Conservation (phyloP, 2,113 vertebrate species). For the Pteronura brasiliensis region DNA sequence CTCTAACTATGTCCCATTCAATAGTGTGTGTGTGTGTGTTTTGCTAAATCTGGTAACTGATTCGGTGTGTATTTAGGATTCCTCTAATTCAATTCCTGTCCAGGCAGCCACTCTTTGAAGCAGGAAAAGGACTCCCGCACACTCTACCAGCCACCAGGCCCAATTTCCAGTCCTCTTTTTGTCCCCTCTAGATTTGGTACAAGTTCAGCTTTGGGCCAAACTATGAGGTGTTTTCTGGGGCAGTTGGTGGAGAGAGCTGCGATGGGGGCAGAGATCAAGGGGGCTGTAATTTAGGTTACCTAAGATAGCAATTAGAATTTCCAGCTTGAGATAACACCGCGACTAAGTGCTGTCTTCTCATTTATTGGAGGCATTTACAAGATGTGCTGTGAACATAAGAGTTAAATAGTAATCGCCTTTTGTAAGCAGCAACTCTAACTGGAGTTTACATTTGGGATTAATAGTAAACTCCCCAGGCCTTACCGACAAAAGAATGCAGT, state of each 20-base stretch:
- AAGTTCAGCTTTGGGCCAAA: background rate
- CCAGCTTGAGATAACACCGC: background rate
- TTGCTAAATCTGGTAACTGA: background rate
- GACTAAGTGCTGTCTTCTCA: background rate
- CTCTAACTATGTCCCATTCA: background rate
- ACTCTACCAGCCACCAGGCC: background rate
- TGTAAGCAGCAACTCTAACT: constrained; percentile 56
- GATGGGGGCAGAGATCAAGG: background rate
- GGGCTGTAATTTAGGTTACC: background rate
- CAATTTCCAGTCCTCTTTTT: background rate
- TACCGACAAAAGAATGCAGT: constrained; percentile 46
- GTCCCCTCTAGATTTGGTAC: background rate
- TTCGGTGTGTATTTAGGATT: background rate
- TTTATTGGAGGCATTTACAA: constrained; percentile 43
- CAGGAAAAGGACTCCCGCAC: background rate
- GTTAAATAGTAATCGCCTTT: constrained; percentile 37
- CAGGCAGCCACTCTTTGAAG: background rate
- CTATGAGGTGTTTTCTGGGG: background rate
- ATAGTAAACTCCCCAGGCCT: constrained; percentile 61
- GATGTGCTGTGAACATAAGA: constrained; percentile 45
- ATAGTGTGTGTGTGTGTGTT: background rate
- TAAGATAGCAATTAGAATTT: background rate
- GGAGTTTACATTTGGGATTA: constrained; percentile 72
- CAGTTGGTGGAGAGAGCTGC: background rate
- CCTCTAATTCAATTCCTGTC: background rate